phyloP scores from a whole-genome alignment of 2,888 invertebrate species.

The Aquatica leii region DNA sequence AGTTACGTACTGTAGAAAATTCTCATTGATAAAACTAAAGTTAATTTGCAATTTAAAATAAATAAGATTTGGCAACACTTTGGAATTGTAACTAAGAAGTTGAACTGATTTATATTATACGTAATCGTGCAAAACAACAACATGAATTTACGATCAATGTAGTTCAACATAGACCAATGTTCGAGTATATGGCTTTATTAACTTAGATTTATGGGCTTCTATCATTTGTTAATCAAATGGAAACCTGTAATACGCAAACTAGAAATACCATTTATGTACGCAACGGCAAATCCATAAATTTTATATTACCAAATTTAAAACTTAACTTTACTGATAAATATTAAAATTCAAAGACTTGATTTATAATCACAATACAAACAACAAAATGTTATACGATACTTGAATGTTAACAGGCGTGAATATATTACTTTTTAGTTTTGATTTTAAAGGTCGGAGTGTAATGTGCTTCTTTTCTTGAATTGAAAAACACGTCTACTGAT shows the following conservation, averaged over 20 bases:
- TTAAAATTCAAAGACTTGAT: not conserved
- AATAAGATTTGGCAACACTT: conserved; percentile 21
- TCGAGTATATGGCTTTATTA: conserved; percentile 59
- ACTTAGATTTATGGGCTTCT: conserved; percentile 57
- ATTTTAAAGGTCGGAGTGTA: no score
- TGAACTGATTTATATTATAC: conserved; percentile 29
- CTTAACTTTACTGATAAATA: not conserved
- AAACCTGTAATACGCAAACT: conserved; percentile 55
- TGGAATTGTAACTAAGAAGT: conserved; percentile 17
- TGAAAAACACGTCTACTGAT: no score
- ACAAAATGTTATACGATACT: no score
- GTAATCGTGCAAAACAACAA: conserved; percentile 34
- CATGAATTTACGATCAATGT: conserved; percentile 32
- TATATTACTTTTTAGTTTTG: no score
- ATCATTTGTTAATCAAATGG: conserved; percentile 60
- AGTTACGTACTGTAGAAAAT: not conserved
- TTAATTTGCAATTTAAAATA: not conserved
- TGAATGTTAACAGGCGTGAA: no score
- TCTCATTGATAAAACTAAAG: not conserved
- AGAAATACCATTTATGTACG: conserved; percentile 31
- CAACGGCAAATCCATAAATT: conserved; percentile 1
- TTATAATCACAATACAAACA: not conserved
- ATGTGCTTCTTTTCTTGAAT: no score
- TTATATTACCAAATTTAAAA: no score
- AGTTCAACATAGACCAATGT: conserved; percentile 52